A percentile compares a stretch with the other conserved stretches of the same genome.
Conservation (phyloP, 1,140 invertebrate species). For the Trichonephila clavipes region DNA sequence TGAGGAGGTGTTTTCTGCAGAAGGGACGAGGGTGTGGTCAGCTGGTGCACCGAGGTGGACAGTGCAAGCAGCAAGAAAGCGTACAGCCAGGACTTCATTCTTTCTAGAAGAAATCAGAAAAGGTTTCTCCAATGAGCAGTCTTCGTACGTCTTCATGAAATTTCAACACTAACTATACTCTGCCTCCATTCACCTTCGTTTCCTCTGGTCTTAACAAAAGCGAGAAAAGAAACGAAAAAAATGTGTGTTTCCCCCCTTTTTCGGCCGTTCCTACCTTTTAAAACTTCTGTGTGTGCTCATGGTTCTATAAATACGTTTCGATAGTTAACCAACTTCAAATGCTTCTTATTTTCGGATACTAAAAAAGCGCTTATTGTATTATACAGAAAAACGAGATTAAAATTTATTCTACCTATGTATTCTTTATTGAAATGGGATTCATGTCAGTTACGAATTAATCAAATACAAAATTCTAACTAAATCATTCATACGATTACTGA, state of each 20-base stretch:
- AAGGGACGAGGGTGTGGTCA: neutral
- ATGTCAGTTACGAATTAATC: too few relatives aligned
- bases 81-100: conserved; percentile 52
- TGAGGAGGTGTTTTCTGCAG: conserved; percentile 17
- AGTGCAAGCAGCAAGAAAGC: conserved; percentile 2
- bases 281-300: neutral
- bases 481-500: too few relatives aligned
- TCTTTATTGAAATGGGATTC: too few relatives aligned
- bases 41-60: conserved; percentile 24
- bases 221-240: neutral
- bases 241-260: too few relatives aligned
- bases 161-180: neutral
- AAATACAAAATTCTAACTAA: too few relatives aligned
- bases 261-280: too few relatives aligned
- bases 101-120: conserved; percentile 68
- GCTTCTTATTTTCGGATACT: too few relatives aligned
- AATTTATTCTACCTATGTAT: neutral
- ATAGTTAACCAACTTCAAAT: neutral
- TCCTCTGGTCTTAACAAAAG: neutral
- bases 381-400: neutral
- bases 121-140: conserved; percentile 58
- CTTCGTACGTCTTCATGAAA: conserved; percentile 55
- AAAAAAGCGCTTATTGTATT: neutral
- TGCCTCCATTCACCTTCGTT: neutral
- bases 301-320: neutral